These are phyloP conservation scores for Berghia stephanieae DNA, from an alignment of 1,140 invertebrate species.

Conservation along the genomic window DNA sequence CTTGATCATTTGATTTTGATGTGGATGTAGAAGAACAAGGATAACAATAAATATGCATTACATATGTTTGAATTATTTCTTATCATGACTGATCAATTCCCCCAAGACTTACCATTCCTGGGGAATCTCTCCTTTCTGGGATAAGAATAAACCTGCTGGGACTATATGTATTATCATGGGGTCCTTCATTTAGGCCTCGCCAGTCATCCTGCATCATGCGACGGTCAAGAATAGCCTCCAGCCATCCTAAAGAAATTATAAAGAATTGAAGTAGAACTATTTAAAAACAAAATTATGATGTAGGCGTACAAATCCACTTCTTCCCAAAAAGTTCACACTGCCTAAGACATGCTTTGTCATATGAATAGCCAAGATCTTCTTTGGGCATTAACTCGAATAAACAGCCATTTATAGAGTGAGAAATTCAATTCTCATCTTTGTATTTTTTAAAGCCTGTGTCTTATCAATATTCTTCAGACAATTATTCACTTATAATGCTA, in stretches of 20 bases:
- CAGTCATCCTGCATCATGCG: conserved; percentile 93
- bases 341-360: too few relatives aligned
- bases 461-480: too few relatives aligned
- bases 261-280: too few relatives aligned
- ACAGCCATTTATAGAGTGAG: too few relatives aligned
- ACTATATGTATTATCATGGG: conserved; percentile 79
- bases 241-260: conserved; percentile 80
- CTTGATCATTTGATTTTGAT: background rate
- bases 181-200: conserved; percentile 88
- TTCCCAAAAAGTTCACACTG: too few relatives aligned
- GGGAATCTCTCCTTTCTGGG: conserved; percentile 38
- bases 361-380: too few relatives aligned
- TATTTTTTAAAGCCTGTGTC: too few relatives aligned
- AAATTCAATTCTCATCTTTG: too few relatives aligned
- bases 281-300: too few relatives aligned
- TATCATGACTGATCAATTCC: background rate
- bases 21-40: background rate
- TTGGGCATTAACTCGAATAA: too few relatives aligned
- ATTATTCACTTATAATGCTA: too few relatives aligned
- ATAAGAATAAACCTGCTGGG: conserved; percentile 48
- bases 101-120: background rate
- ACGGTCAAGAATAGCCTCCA: conserved; percentile 93
- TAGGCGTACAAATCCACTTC: too few relatives aligned
- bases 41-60: background rate
- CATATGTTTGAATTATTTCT: background rate